These are phyloP conservation scores for Lasius fuliginosus DNA, from an alignment of 2,888 invertebrate genomes.

Conservation along the genomic window DNA sequence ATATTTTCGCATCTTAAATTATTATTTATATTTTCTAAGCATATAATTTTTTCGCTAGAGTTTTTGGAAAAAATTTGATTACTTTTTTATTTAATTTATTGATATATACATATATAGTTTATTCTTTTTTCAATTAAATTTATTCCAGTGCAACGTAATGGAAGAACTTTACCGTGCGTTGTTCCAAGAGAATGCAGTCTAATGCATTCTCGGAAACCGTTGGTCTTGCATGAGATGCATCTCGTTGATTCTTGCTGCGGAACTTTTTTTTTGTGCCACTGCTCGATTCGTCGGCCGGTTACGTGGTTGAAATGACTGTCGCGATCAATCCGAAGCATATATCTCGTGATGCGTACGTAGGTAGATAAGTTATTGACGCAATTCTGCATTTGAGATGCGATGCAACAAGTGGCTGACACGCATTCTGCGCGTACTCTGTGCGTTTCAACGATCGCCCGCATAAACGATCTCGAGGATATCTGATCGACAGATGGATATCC, in stretches of 20 bases:
- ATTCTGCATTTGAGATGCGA: conserved; percentile 8
- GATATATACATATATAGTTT: background rate
- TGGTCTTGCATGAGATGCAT: conserved; percentile 6
- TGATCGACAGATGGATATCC: background rate
- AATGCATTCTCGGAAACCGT: background rate
- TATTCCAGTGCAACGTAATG: background rate
- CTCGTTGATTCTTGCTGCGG: background rate
- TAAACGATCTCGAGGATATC: conserved; percentile 17
- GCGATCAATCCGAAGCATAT: background rate
- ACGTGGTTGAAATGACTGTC: background rate
- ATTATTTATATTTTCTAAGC: background rate
- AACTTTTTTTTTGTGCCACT: background rate
- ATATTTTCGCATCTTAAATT: background rate
- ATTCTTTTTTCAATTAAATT: background rate
- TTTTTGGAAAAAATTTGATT: background rate
- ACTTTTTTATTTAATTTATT: background rate
- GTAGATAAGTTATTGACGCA: conserved; percentile 21
- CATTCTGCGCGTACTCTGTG: conserved; percentile 47
- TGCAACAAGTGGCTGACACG: conserved; percentile 70
- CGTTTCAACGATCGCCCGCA: conserved; percentile 8
- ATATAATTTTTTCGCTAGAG: background rate
- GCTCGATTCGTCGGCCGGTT: background rate
- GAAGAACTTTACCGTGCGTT: background rate
- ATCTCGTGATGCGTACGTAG: background rate
- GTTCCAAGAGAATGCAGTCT: background rate